Percentiles rank a stretch among this genome's conserved stretches.
These are phyloP conservation scores for Sturmia bella DNA, from an alignment of 2,888 invertebrate genomes.

Conservation along the genomic window DNA sequence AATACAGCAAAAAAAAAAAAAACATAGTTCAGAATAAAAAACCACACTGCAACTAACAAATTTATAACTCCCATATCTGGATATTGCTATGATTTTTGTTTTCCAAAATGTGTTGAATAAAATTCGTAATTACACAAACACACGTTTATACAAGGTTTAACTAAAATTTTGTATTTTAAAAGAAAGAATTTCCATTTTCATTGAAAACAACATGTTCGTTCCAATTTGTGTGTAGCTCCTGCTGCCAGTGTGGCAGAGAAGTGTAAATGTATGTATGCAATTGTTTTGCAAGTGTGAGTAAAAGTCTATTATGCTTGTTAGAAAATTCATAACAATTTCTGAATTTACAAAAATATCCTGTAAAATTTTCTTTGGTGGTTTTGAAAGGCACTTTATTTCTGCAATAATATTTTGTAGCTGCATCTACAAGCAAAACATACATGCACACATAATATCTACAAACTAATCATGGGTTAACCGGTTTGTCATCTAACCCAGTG, in stretches of 20 bases:
- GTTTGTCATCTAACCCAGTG: slow-evolving; percentile 26
- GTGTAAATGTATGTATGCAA: not conserved
- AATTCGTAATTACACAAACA: not conserved
- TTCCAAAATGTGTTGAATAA: slow-evolving; percentile 56
- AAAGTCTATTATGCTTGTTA: slow-evolving; percentile 2
- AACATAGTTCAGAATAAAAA: not conserved
- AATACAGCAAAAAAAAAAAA: not conserved
- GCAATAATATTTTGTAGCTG: slow-evolving; percentile 36
- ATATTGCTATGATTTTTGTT: slow-evolving; percentile 51
- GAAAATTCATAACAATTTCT: slow-evolving; percentile 9
- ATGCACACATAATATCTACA: slow-evolving; percentile 2
- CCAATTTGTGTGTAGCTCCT: not conserved
- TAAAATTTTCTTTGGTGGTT: not conserved
- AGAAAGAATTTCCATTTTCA: slow-evolving; percentile 30
- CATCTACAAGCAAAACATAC: not conserved
- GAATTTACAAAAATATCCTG: slow-evolving; percentile 7
- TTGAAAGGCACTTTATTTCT: slow-evolving; percentile 34
- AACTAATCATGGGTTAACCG: slow-evolving; percentile 14
- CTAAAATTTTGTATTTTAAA: slow-evolving; percentile 9
- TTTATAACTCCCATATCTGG: slow-evolving; percentile 31
- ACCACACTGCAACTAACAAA: not conserved
- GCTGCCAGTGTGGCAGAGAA: not conserved
- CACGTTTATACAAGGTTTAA: slow-evolving; percentile 1
- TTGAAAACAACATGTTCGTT: slow-evolving; percentile 1
- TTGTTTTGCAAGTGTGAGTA: not conserved